Percentiles rank a stretch among this genome's conserved stretches.
Evolutionary conservation across 1,140 invertebrate genomes (phyloP).

Genomic region (Scaptodrosophila lebanonensis): DNA sequence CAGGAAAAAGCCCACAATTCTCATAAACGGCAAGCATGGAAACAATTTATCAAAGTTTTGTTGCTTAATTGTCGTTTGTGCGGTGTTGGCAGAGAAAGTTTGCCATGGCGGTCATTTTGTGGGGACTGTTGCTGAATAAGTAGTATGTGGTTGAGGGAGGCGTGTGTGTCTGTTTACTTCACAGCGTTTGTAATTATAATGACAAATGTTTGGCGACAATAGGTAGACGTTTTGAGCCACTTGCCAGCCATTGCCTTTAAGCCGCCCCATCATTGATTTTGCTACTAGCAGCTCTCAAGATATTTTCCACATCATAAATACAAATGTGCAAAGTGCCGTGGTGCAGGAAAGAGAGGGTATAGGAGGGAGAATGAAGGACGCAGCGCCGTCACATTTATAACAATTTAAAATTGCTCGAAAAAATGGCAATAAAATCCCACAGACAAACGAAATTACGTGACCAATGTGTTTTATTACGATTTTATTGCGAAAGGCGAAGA

Average conservation of each 20-base stretch:
- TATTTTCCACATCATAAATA: constrained; percentile 76
- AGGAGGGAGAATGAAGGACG: constrained; percentile 50
- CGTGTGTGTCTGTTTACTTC: constrained; percentile 36
- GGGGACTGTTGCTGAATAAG: background rate
- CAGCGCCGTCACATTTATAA: constrained; percentile 67
- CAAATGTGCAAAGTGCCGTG: constrained; percentile 45
- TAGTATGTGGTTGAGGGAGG: background rate
- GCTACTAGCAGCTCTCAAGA: constrained; percentile 47
- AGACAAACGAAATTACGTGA: constrained; percentile 77
- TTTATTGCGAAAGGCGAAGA: constrained; percentile 76
- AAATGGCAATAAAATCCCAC: constrained; percentile 77
- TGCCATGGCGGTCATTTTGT: constrained; percentile 16
- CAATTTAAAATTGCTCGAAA: constrained; percentile 75
- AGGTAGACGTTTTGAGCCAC: constrained; percentile 1
- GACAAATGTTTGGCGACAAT: constrained; percentile 44
- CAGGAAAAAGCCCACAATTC: constrained; percentile 1
- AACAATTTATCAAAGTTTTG: constrained; percentile 76
- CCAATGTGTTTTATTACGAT: constrained; percentile 77
- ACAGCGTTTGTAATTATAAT: constrained; percentile 37
- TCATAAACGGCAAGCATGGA: constrained; percentile 70
- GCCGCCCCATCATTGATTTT: constrained; percentile 55
- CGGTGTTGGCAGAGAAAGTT: constrained; percentile 58
- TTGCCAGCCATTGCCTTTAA: background rate
- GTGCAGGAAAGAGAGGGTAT: constrained; percentile 2
- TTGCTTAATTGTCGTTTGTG: constrained; percentile 75